phyloP scores from a whole-genome alignment of 2,797 vertebrate species.

The Gobionotothen gibberifrons region DNA sequence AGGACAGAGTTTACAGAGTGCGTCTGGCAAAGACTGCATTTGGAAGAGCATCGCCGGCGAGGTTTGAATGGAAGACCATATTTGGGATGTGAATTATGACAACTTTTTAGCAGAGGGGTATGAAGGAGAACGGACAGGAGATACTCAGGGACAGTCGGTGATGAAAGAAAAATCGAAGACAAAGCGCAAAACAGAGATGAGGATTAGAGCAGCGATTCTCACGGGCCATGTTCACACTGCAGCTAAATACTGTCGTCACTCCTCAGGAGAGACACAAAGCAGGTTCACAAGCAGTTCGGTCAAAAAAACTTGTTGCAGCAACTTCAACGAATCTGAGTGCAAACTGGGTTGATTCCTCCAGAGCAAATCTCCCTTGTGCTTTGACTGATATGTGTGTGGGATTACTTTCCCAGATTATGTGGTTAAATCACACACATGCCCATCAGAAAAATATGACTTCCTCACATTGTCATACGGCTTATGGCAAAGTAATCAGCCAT shows the following conservation, averaged over 20 bases:
- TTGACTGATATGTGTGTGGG: background rate
- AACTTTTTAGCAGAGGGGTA: constrained; percentile 44
- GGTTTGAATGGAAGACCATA: constrained; percentile 53
- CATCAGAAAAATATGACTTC: too few species aligned
- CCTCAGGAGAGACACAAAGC: constrained; percentile 13
- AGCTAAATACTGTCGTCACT: background rate
- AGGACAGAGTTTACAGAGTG: constrained; percentile 41
- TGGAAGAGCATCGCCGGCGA: constrained; percentile 25
- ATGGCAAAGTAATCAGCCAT: background rate
- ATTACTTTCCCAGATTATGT: too few species aligned
- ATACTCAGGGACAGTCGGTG: background rate
- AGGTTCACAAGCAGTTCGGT: background rate
- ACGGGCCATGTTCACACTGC: background rate
- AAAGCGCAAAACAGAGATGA: background rate
- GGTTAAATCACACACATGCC: too few species aligned
- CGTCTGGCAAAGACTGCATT: constrained; percentile 34
- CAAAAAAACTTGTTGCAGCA: background rate
- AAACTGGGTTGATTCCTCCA: background rate
- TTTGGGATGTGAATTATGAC: constrained; percentile 74
- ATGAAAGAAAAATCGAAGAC: background rate
- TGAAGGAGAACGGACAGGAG: constrained; percentile 38
- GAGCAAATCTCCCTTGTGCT: background rate
- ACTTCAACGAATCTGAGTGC: background rate
- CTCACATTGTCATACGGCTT: too few species aligned
- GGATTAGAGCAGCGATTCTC: background rate